A percentile compares a stretch with the other conserved stretches of the same genome.
Conservation (phyloP, 2,797 vertebrate genomes). For the Myoxocephalus aenaeus region DNA sequence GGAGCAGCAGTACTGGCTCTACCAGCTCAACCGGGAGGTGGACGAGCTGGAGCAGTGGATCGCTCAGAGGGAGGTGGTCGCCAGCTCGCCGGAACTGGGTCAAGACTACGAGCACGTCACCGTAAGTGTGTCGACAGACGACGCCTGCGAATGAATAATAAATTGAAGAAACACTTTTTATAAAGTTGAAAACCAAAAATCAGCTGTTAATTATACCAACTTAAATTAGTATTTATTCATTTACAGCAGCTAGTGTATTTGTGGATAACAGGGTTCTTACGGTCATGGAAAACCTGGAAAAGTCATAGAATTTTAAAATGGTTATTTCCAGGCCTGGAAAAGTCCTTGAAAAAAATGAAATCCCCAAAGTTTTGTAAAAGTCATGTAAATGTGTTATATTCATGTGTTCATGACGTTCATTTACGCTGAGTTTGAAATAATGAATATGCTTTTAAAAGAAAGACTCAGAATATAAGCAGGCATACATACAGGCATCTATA, state of each 20-base stretch:
- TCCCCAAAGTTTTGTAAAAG: too few relatives aligned
- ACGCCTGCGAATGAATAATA: background rate
- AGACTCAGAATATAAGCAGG: too few relatives aligned
- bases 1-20: slow-evolving; percentile 98
- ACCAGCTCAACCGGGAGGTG: slow-evolving; percentile 95
- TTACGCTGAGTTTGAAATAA: too few relatives aligned
- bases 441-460: too few relatives aligned
- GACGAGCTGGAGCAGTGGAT: slow-evolving; percentile 98
- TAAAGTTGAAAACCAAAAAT: background rate
- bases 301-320: too few relatives aligned
- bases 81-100: slow-evolving; percentile 93
- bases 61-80: slow-evolving; percentile 94
- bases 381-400: too few relatives aligned
- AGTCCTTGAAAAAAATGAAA: too few relatives aligned
- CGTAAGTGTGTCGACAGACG: slow-evolving; percentile 74
- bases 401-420: too few relatives aligned
- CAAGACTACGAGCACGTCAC: slow-evolving; percentile 96
- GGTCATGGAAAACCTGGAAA: too few relatives aligned
- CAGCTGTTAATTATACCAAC: background rate
- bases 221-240: background rate
- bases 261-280: too few relatives aligned
- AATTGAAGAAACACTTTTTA: background rate
- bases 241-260: background rate
- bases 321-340: too few relatives aligned
- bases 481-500: too few relatives aligned